Percentiles rank a stretch among this genome's conserved stretches.
phyloP scores from a whole-genome alignment of 2,113 vertebrate species.

The Dryoscopus gambensis region DNA sequence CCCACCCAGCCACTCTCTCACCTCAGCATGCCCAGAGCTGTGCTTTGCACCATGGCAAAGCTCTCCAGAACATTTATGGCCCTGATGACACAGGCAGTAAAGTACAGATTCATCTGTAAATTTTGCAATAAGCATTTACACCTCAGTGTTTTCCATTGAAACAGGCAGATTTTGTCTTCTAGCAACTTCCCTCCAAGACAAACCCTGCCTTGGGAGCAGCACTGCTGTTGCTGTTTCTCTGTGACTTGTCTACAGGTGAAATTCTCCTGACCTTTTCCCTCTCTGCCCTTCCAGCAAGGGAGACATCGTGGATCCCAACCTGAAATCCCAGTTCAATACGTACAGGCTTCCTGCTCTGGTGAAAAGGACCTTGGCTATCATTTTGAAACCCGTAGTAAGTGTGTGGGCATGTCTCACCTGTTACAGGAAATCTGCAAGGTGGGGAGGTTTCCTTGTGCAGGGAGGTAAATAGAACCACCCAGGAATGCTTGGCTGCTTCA shows the following conservation, averaged over 20 bases:
- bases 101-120: not conserved
- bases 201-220: not conserved
- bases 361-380: conserved; percentile 72
- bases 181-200: not conserved
- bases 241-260: not conserved
- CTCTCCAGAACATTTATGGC: not conserved
- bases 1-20: not conserved
- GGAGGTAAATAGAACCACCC: not conserved
- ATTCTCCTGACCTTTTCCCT: not conserved
- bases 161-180: not conserved
- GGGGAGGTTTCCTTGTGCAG: not conserved
- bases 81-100: not conserved
- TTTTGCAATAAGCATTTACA: not conserved
- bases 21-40: not conserved
- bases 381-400: conserved; percentile 82
- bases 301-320: conserved; percentile 71
- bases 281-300: conserved; percentile 71
- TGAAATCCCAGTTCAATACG: conserved; percentile 51
- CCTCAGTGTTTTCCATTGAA: not conserved
- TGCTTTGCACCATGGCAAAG: not conserved
- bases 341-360: conserved; percentile 69
- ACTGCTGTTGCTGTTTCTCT: not conserved
- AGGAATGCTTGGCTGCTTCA: not conserved
- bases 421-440: not conserved
- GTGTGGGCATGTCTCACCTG: not conserved